Evolutionary conservation across 2,113 vertebrate species (phyloP).

Genomic region (Dipodomys merriami): DNA sequence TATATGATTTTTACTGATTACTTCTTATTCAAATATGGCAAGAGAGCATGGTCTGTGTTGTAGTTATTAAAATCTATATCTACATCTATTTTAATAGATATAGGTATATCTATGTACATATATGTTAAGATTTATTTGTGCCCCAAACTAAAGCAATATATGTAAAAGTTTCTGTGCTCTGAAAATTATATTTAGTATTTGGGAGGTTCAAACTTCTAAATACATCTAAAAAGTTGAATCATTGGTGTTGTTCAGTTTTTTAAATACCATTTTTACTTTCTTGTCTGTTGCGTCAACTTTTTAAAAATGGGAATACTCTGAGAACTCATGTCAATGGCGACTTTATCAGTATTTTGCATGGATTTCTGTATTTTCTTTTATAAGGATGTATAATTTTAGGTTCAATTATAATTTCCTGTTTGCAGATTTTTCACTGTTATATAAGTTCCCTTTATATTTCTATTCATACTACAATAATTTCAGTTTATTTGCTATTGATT

Average conservation of each 20-base stretch:
- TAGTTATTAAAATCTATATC: not conserved
- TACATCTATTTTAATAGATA: not conserved
- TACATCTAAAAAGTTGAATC: conserved; percentile 2
- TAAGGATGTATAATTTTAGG: not conserved
- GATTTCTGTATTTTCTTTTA: conserved; percentile 22
- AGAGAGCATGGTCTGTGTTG: not conserved
- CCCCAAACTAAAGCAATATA: not conserved
- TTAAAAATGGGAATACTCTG: conserved; percentile 15
- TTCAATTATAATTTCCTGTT: not conserved
- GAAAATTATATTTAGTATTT: conserved; percentile 32
- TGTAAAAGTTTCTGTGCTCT: not conserved
- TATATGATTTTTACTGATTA: not conserved
- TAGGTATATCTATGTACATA: too few relatives aligned
- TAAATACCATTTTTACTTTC: not conserved
- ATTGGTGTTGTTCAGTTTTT: not conserved
- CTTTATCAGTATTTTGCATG: conserved; percentile 34
- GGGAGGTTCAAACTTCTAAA: not conserved
- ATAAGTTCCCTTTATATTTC: not conserved
- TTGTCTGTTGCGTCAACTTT: not conserved
- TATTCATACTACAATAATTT: not conserved
- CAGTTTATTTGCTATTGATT: not conserved
- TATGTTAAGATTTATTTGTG: conserved; percentile 15
- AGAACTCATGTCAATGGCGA: not conserved
- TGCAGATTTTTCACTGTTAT: conserved; percentile 16
- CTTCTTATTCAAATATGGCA: conserved; percentile 4